A percentile compares a stretch with the other conserved stretches of the same genome.
phyloP scores from a whole-genome alignment of 2,888 invertebrate genomes.

The Leptarthrus brevirostris region DNA sequence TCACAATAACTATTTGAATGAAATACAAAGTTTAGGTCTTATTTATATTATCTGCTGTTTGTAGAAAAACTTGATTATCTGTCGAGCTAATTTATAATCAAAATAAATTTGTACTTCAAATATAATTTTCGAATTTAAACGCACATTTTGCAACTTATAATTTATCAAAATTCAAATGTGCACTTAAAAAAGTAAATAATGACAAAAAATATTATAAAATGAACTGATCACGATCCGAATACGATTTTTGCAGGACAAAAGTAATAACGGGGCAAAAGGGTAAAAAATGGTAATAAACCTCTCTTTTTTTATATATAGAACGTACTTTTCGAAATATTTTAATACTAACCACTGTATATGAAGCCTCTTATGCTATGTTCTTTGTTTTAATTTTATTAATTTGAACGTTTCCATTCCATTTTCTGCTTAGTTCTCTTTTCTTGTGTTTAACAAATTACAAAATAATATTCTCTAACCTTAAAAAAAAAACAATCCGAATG shows the following conservation, averaged over 20 bases:
- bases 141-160: constrained; percentile 17
- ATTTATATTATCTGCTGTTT: too few relatives aligned
- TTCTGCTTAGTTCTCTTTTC: constrained; percentile 20
- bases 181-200: constrained; percentile 16
- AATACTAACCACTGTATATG: constrained; percentile 30
- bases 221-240: constrained; percentile 35
- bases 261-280: constrained; percentile 86
- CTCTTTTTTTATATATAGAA: constrained; percentile 42
- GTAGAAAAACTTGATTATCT: too few relatives aligned
- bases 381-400: constrained; percentile 2
- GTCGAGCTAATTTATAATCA: too few relatives aligned
- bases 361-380: constrained; percentile 35
- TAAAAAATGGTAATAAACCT: constrained; percentile 80
- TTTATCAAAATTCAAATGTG: constrained; percentile 35
- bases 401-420: constrained; percentile 1
- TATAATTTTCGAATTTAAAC: neutral
- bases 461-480: constrained; percentile 5
- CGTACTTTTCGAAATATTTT: constrained; percentile 40
- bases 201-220: constrained; percentile 1
- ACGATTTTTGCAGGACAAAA: constrained; percentile 81
- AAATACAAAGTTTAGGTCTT: too few relatives aligned
- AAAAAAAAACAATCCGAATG: constrained; percentile 17
- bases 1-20: too few relatives aligned
- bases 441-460: neutral
- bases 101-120: too few relatives aligned